phyloP scores from a whole-genome alignment of 2,888 invertebrate genomes.

The Phasia obesa region DNA sequence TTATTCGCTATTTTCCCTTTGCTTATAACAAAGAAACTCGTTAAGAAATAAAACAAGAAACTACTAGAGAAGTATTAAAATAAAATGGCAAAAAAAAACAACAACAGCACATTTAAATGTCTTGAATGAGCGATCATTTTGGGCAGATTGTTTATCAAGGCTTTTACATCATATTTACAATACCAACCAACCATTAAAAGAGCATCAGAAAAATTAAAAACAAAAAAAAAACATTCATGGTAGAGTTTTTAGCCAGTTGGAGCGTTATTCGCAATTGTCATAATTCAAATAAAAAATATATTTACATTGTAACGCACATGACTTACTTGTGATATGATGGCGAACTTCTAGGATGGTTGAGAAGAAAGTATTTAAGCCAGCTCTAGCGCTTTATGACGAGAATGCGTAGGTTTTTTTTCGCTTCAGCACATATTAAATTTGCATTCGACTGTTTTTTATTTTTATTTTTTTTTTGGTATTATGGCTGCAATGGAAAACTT shows the following conservation, averaged over 20 bases:
- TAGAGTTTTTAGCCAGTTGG: constrained; percentile 39
- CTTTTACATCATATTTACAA: constrained; percentile 72
- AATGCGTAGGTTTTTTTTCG: constrained; percentile 58
- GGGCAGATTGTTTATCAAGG: constrained; percentile 70
- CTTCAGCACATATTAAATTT: constrained; percentile 9
- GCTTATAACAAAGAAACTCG: constrained; percentile 23
- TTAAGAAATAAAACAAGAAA: constrained; percentile 28
- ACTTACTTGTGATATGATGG: not conserved
- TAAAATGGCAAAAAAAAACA: constrained; percentile 12
- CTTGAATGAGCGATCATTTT: constrained; percentile 67
- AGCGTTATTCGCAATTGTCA: constrained; percentile 74
- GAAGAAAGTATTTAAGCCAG: constrained; percentile 8
- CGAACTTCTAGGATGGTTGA: not conserved
- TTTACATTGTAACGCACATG: not conserved
- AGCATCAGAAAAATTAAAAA: too few relatives aligned
- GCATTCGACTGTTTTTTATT: constrained; percentile 13
- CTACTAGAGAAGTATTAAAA: constrained; percentile 5
- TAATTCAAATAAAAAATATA: constrained; percentile 78
- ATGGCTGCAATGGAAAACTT: constrained; percentile 41
- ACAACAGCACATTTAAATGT: constrained; percentile 34
- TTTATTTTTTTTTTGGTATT: constrained; percentile 13
- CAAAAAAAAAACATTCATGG: constrained; percentile 32
- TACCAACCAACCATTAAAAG: not conserved
- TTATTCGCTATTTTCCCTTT: not conserved
- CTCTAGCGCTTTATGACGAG: constrained; percentile 19